Evolutionary conservation across 2,797 vertebrate species (phyloP), one percentile per base, ranked within the genome.

Genomic region (Argentina silus): DNA sequence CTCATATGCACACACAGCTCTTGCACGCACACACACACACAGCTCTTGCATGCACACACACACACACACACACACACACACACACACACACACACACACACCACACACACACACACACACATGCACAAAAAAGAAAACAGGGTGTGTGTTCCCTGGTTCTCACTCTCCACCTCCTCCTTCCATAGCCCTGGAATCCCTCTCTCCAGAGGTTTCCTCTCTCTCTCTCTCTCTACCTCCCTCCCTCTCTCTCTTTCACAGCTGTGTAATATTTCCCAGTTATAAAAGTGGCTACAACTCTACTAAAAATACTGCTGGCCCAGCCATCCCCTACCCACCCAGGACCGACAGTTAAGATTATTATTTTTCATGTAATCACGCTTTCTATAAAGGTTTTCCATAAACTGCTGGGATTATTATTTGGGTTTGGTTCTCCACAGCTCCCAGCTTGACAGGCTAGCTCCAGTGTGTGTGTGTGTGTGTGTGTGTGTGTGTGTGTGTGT

Each of bases 341-440:
- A 88, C 87, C 91, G 89, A 87, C 86, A 91, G 90, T 91, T 92
- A 90, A 75, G 80, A 88, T 91, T 90, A 92, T 91, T 92, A 91
- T 93, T 92, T 89, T 88, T 89, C 85, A 88, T 88, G 84, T 87
- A 88, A 91, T 91, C 86, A 80, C 82, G 85, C 88, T 61, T n/a
- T n/a, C n/a, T n/a, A n/a, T n/a, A n/a, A n/a, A n/a, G 89, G 90
- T 85, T 81, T 84, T 78, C 80, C 83, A 73, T 87, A 87, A 91
- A 87, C 83, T 50, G 55, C 83, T 83, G 77, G 80, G 82, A 88
- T 91, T 87, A 87, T 89, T 90, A 88, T 87, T 87, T 88, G 86
- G 71, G 83, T 90, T 89, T 83, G 45, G 19, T 64, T 87, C 78
- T 83, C 85, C 73, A 68, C 57, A 42, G 79, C 69, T 72, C 71